Base-by-base conservation (phyloP, 2,113 vertebrate species). In the Sylvietta virens region DNA sequence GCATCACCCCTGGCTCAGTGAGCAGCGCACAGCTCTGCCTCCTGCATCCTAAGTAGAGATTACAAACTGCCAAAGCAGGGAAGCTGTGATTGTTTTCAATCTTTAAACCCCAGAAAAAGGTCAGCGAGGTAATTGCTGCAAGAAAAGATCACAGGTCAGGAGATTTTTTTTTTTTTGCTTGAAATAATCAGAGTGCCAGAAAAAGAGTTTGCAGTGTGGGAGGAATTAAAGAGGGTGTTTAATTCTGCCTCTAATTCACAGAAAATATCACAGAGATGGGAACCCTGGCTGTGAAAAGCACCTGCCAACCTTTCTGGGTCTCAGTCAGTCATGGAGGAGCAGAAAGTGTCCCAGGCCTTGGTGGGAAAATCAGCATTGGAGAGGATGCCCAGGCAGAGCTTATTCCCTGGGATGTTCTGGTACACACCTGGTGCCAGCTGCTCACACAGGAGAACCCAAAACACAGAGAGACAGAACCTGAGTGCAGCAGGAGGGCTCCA, bases 371-470 rank as follows among this genome's bases (percentile, higher is more conserved):
- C 60, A 31, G 3, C 0, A 0, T 0, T 8, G 28, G 4, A 9
- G 7, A 40, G 24, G 31, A 13, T 4, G 21, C 35, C 16, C 16
- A 47, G 50, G 23, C 18, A 30, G 24, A 28, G 22, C 10, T 50
- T 0, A 2, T 11, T 12, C n/a, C 35, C 50, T 6, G 3, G n/a
- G 39, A 9, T 7, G 13, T 4, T 7, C 5, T 3, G 0, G 1
- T 1, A 1, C 27, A 1, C 0, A 4, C 7, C 31, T 3, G 31
- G 47, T 3, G 6, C 5, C 22, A 42, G 35, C 6, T 44, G 21
- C 0, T 1, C 19, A 6, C 48, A 21, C 10, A 16, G 20, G 31
- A n/a, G 1, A 58, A 61, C 35, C 17, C 48, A 10, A 4, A 0
- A 2, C 1, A 5, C 14, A 40, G 30, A 42, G 26, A 42, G 40